Conservation (phyloP, 1,140 invertebrate genomes). For the Drosophila quadrilineata region DNA sequence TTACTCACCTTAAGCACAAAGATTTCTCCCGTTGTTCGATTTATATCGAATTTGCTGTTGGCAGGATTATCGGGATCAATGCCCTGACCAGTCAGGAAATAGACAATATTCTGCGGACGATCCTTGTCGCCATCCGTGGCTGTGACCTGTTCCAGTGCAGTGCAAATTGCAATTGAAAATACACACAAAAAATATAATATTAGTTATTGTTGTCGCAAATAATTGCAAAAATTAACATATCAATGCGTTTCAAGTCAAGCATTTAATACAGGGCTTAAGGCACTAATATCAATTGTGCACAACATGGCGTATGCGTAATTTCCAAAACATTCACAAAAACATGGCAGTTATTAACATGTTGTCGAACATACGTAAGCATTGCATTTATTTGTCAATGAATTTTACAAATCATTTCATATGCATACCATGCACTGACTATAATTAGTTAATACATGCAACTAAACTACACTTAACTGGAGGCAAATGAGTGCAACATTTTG, state of each 20-base stretch:
- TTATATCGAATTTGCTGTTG: conserved; percentile 98
- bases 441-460: conserved; percentile 22
- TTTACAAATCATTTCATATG: too few relatives aligned
- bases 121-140: conserved; percentile 98
- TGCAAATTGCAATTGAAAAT: conserved; percentile 10
- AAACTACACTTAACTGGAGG: conserved; percentile 35
- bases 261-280: not conserved
- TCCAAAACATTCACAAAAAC: too few relatives aligned
- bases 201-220: too few relatives aligned
- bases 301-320: conserved; percentile 3
- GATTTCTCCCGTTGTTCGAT: conserved; percentile 95
- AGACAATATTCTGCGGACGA: conserved; percentile 96
- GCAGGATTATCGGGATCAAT: conserved; percentile 96
- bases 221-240: not conserved
- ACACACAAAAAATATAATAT: conserved; percentile 4
- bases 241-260: not conserved
- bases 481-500: conserved; percentile 37
- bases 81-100: conserved; percentile 97
- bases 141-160: conserved; percentile 87
- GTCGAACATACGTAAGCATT: too few relatives aligned
- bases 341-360: not conserved
- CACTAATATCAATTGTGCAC: not conserved
- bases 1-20: conserved; percentile 92
- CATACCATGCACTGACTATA: conserved; percentile 1
- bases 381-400: too few relatives aligned